Conservation (phyloP, 2,797 vertebrate genomes). For the Poecilia wingei region DNA sequence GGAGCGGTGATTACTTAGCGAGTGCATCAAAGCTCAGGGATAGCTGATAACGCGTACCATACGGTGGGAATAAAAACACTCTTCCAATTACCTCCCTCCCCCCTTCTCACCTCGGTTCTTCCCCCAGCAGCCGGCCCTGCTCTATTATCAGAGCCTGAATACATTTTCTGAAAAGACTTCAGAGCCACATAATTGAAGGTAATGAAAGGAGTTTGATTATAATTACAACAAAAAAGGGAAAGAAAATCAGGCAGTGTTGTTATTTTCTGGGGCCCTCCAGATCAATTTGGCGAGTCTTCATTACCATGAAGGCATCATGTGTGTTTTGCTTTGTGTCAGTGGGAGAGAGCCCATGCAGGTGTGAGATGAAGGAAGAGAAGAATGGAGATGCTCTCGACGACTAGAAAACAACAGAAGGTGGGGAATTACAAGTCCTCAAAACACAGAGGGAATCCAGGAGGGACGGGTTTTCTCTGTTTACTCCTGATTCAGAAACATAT, state of each 20-base stretch:
- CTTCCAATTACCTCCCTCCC: constrained; percentile 33
- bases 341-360: background rate
- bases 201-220: constrained; percentile 70
- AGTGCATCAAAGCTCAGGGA: constrained; percentile 51
- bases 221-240: constrained; percentile 44
- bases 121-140: constrained; percentile 11
- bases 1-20: constrained; percentile 50
- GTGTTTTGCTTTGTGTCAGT: background rate
- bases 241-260: constrained; percentile 22
- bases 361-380: constrained; percentile 15
- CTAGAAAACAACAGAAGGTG: constrained; percentile 6
- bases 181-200: constrained; percentile 57
- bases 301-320: background rate
- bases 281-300: constrained; percentile 11
- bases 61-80: constrained; percentile 2
- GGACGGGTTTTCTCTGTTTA: background rate
- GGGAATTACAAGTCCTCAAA: background rate
- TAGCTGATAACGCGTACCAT: constrained; percentile 40
- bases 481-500: constrained; percentile 5
- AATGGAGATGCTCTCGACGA: background rate
- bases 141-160: constrained; percentile 32
- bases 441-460: constrained; percentile 10
- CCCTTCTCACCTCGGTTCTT: constrained; percentile 13
- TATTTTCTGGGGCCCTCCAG: constrained; percentile 23
- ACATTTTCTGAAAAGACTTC: constrained; percentile 31